Evolutionary conservation across 2,113 vertebrate species (phyloP).

Genomic region (Cranoglanis bouderius): DNA sequence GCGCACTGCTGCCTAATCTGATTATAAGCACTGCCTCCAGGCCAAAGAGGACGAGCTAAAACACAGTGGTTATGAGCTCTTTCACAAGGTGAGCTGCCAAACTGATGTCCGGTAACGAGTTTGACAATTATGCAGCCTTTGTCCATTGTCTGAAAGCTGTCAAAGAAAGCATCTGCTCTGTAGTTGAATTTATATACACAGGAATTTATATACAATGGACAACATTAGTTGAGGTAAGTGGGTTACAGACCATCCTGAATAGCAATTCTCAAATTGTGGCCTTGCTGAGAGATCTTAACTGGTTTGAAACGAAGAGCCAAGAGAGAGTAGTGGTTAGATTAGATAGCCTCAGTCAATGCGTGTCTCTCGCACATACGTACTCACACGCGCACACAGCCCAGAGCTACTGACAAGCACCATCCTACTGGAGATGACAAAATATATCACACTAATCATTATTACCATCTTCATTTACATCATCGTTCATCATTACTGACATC

Average conservation of each 20-base stretch:
- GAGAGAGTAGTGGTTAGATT: slow-evolving; percentile 21
- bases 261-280: background rate
- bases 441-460: slow-evolving; percentile 26
- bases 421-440: slow-evolving; percentile 12
- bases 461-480: slow-evolving; percentile 26
- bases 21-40: slow-evolving; percentile 18
- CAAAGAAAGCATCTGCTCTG: background rate
- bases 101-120: background rate
- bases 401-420: slow-evolving; percentile 1
- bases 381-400: slow-evolving; percentile 12
- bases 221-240: background rate
- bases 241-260: background rate
- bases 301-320: background rate
- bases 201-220: background rate
- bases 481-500: slow-evolving; percentile 34
- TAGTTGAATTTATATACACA: background rate
- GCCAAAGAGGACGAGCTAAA: slow-evolving; percentile 17
- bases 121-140: background rate
- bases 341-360: slow-evolving; percentile 19
- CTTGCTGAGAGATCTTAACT: background rate
- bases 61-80: slow-evolving; percentile 23
- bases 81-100: background rate
- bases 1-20: slow-evolving; percentile 31
- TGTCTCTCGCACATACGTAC: no score
- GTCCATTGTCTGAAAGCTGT: background rate